A percentile compares a stretch with the other conserved stretches of the same genome.
Evolutionary conservation across 1,140 invertebrate species (phyloP).

Genomic region (Cryptotermes secundus): DNA sequence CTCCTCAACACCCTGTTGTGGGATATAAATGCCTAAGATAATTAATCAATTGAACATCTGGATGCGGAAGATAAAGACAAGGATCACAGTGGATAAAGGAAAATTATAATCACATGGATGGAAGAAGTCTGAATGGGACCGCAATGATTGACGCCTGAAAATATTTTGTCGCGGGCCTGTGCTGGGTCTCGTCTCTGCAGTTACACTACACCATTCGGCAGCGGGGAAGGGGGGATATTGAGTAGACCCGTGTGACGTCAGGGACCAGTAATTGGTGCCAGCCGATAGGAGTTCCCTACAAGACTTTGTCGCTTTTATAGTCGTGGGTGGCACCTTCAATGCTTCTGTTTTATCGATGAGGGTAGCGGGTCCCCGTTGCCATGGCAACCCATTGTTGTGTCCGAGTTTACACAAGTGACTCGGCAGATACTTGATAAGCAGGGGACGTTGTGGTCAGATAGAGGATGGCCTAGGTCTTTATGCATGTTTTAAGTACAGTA

Average conservation of each 20-base stretch:
- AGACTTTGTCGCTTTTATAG: not conserved
- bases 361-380: not conserved
- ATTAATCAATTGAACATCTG: no score
- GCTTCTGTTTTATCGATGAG: conserved; percentile 16
- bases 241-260: not conserved
- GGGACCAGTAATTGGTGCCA: conserved; percentile 6
- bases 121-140: no score
- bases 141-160: no score
- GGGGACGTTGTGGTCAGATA: not conserved
- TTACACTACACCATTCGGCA: not conserved
- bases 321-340: conserved; percentile 17
- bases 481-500: no score
- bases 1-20: no score
- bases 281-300: not conserved
- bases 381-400: conserved; percentile 8
- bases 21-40: no score
- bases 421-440: conserved; percentile 9
- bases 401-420: conserved; percentile 11
- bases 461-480: not conserved
- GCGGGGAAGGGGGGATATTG: not conserved
- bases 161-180: not conserved
- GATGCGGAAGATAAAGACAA: no score
- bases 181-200: not conserved
- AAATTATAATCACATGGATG: no score
- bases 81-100: no score